Conservation (phyloP, 2,888 invertebrate genomes). For the Tribolium freemani region DNA sequence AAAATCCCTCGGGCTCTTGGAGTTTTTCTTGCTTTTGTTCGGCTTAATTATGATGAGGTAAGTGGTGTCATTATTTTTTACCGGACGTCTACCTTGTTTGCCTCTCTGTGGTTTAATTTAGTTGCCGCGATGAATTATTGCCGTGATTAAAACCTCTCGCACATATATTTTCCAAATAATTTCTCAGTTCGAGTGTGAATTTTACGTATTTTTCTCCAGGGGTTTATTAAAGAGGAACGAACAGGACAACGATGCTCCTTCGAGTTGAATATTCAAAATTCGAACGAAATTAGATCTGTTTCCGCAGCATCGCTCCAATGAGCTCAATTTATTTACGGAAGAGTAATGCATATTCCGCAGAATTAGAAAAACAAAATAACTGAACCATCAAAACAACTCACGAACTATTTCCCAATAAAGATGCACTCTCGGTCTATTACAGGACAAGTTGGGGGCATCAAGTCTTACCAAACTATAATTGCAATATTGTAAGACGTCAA, state of each 20-base stretch:
- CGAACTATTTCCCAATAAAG: background rate
- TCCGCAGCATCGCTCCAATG: background rate
- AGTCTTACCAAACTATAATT: background rate
- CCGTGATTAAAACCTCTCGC: conserved; percentile 10
- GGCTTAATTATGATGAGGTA: conserved; percentile 22
- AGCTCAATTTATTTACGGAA: background rate
- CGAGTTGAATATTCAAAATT: background rate
- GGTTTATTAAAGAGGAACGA: background rate
- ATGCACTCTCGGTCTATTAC: background rate
- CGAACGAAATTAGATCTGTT: background rate
- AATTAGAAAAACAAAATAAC: background rate
- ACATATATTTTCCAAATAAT: conserved; percentile 22
- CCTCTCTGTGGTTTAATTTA: conserved; percentile 14
- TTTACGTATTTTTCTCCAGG: background rate
- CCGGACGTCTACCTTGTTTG: conserved; percentile 17
- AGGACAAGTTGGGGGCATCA: background rate
- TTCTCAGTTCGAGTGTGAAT: conserved; percentile 11
- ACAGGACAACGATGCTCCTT: background rate
- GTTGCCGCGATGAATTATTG: conserved; percentile 2
- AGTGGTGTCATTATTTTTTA: conserved; percentile 26
- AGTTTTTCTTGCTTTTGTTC: conserved; percentile 16
- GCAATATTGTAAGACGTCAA: background rate
- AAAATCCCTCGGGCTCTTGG: conserved; percentile 1
- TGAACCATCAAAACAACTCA: background rate
- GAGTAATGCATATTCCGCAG: background rate